Evolutionary conservation across 2,888 invertebrate species (phyloP).

Genomic region (Ennomos quercinarius): DNA sequence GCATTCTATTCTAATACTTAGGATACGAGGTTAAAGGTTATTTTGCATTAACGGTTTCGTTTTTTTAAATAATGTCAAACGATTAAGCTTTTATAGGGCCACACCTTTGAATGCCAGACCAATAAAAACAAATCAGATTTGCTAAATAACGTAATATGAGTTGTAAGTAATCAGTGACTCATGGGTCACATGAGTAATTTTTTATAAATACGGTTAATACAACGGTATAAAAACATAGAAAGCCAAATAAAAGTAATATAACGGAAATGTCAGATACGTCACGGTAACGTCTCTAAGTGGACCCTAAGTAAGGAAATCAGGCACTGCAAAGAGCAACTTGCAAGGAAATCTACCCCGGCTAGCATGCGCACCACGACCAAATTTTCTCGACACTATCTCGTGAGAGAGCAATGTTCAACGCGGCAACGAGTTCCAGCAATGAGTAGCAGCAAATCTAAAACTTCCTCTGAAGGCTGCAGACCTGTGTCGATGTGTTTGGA

Average conservation of each 20-base stretch:
- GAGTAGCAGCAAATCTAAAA: too few relatives aligned
- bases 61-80: slow-evolving; percentile 14
- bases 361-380: too few relatives aligned
- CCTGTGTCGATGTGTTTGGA: too few relatives aligned
- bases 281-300: too few relatives aligned
- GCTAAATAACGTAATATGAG: slow-evolving; percentile 6
- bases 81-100: slow-evolving; percentile 15
- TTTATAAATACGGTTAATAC: neutral
- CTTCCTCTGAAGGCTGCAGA: too few relatives aligned
- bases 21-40: slow-evolving; percentile 14
- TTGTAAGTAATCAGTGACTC: slow-evolving; percentile 9
- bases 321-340: too few relatives aligned
- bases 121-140: slow-evolving; percentile 11
- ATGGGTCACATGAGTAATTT: neutral
- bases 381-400: too few relatives aligned
- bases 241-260: neutral
- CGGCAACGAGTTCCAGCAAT: too few relatives aligned
- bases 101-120: slow-evolving; percentile 22
- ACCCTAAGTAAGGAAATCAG: too few relatives aligned
- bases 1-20: slow-evolving; percentile 22
- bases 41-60: slow-evolving; percentile 15
- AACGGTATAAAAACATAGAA: slow-evolving; percentile 11
- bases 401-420: too few relatives aligned
- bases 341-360: too few relatives aligned
- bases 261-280: too few relatives aligned